Conservation (phyloP, 2,113 vertebrate species). For the Kryptolebias marmoratus region DNA sequence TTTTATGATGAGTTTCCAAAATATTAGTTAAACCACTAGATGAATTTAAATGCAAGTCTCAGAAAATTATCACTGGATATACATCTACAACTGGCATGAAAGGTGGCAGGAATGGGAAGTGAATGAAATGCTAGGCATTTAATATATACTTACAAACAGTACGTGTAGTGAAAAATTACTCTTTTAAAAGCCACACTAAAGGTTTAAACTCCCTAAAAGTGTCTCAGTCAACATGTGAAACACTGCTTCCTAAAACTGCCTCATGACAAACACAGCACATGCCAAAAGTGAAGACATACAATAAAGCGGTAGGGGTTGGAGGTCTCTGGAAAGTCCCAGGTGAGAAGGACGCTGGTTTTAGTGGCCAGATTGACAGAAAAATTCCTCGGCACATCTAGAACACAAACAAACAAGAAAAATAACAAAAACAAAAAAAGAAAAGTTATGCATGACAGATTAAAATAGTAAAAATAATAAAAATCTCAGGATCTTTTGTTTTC, state of each 20-base stretch:
- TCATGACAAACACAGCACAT: neutral
- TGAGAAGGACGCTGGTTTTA: constrained; percentile 93
- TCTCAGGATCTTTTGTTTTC: constrained; percentile 14
- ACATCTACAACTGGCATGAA: too few species aligned
- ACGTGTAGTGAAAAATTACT: too few species aligned
- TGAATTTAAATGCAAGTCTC: too few species aligned
- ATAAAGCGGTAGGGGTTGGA: constrained; percentile 90
- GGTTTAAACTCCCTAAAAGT: neutral
- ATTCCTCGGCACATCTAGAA: constrained; percentile 94
- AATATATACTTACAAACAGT: too few species aligned
- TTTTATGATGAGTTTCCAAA: too few species aligned
- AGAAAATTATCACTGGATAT: too few species aligned
- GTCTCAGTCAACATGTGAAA: too few species aligned
- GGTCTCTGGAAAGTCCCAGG: constrained; percentile 97
- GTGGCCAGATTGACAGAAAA: constrained; percentile 97
- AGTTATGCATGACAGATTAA: neutral
- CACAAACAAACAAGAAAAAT: constrained; percentile 42
- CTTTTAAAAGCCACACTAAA: too few species aligned
- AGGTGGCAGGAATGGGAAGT: too few species aligned
- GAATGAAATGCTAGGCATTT: too few species aligned
- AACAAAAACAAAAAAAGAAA: constrained; percentile 4
- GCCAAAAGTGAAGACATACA: constrained; percentile 73
- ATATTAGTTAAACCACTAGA: too few species aligned
- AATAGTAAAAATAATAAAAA: constrained; percentile 12
- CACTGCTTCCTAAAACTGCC: too few species aligned